phyloP scores from a whole-genome alignment of 2,888 invertebrate genomes.

The Cephus pygmeus region DNA sequence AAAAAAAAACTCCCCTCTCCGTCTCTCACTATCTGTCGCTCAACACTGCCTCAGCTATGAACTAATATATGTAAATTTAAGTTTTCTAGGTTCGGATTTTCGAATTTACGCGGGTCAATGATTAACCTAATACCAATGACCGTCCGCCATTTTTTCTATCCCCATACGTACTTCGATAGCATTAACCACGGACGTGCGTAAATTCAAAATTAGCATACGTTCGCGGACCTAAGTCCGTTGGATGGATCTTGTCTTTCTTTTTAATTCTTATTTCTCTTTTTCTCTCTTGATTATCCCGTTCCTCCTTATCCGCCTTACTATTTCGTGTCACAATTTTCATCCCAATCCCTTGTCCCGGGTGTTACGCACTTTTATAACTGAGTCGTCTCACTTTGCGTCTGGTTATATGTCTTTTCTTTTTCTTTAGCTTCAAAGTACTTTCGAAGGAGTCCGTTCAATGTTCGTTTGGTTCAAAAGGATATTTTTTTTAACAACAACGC shows the following conservation, averaged over 20 bases:
- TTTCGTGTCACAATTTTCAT: background rate
- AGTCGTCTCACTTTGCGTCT: conserved; percentile 5
- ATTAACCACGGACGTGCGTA: background rate
- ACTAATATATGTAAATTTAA: background rate
- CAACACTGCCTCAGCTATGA: background rate
- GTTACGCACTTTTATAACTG: background rate
- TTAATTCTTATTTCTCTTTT: background rate
- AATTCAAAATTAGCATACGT: background rate
- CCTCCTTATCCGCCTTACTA: background rate
- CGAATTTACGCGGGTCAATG: background rate
- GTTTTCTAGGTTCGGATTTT: background rate
- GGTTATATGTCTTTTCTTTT: conserved; percentile 24
- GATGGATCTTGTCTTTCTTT: background rate
- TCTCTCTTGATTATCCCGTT: background rate
- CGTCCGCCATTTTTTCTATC: background rate
- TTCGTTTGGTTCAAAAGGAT: background rate
- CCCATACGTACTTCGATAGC: background rate
- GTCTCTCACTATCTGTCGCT: background rate
- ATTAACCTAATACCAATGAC: background rate
- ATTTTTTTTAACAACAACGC: conserved; percentile 25
- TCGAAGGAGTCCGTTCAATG: background rate
- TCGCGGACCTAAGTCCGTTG: background rate
- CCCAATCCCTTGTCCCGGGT: background rate
- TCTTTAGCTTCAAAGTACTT: background rate
- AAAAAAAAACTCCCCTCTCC: background rate